Conservation (phyloP, 2,113 vertebrate genomes). For the Abramis brama region DNA sequence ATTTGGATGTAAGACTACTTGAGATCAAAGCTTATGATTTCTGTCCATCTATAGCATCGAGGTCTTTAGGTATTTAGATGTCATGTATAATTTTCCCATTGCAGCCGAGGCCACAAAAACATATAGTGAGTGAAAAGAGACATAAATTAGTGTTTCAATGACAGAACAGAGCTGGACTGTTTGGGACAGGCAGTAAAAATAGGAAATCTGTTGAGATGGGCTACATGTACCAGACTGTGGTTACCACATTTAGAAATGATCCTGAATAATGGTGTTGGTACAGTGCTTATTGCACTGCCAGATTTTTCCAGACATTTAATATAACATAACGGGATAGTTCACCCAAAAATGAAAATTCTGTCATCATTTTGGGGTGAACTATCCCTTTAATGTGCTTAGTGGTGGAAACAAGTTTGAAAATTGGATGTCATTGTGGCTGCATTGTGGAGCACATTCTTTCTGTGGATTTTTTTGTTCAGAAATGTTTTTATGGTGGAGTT, state of each 20-base stretch:
- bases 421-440: background rate
- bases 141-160: slow-evolving; percentile 62
- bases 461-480: background rate
- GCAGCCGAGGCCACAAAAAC: slow-evolving; percentile 66
- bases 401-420: background rate
- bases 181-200: slow-evolving; percentile 28
- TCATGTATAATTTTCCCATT: slow-evolving; percentile 68
- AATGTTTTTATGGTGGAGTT: background rate
- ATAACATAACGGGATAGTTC: background rate
- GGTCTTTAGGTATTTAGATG: slow-evolving; percentile 62
- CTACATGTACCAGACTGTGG: slow-evolving; percentile 33
- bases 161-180: slow-evolving; percentile 54
- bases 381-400: background rate
- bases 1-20: slow-evolving; percentile 23
- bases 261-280: slow-evolving; percentile 29
- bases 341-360: background rate
- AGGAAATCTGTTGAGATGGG: slow-evolving; percentile 27
- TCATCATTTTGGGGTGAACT: background rate
- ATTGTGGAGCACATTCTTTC: background rate
- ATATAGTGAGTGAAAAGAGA: slow-evolving; percentile 62
- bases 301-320: slow-evolving; percentile 23
- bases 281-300: background rate
- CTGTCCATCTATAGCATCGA: slow-evolving; percentile 56
- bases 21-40: slow-evolving; percentile 59
- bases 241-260: slow-evolving; percentile 35